Base-by-base conservation (phyloP, 2,888 invertebrate species). In the Drosophila acutilabella region DNA sequence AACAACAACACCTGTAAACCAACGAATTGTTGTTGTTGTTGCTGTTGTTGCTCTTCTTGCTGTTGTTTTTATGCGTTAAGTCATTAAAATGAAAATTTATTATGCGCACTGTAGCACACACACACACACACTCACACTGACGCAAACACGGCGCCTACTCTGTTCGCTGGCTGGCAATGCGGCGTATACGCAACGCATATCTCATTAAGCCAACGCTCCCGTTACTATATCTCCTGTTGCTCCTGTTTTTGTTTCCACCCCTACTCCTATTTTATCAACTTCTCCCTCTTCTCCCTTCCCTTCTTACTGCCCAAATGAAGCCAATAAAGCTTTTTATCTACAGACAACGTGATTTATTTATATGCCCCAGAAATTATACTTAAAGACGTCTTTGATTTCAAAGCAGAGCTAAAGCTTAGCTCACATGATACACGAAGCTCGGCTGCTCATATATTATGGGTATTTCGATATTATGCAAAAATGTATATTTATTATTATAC, bases 71-170 rank as follows among this genome's bases (percentile, higher is more conserved):
- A 81, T 78, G 87, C 81, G 77, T 75, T 75, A 78, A 81, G 83
- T 81, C 88, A 86, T 86, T 81, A 87, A 90, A 90, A 90, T 90
- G 89, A 89, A 83, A 89, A 90, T 90, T 90, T 90, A 90, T 90
- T 89, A 87, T 80, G 68, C 77, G 79, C 73, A 65, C 66, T 60
- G 57, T 62, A 45, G 56, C 45, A 33, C 45, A 56, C 33, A 41
- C 30, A 8, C 30, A 30, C 30, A 30, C 8, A 26, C 26, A 26
- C 23, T 0, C 5, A 23, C 5, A 3, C 7, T 30, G 30, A 30
- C 30, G 30, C 36, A 36, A 8, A 36, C 50, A 20, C 41, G 23
- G 57, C 54, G 52, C 51, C 72, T 59, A 52, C 74, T 30, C 41
- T 44, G 62, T 36, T 16, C 26, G 44, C 65, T 36, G 82, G 80